Evolutionary conservation across 1,140 invertebrate genomes (phyloP), one percentile per base, ranked within the genome.

Genomic region (Artemia franciscana): DNA sequence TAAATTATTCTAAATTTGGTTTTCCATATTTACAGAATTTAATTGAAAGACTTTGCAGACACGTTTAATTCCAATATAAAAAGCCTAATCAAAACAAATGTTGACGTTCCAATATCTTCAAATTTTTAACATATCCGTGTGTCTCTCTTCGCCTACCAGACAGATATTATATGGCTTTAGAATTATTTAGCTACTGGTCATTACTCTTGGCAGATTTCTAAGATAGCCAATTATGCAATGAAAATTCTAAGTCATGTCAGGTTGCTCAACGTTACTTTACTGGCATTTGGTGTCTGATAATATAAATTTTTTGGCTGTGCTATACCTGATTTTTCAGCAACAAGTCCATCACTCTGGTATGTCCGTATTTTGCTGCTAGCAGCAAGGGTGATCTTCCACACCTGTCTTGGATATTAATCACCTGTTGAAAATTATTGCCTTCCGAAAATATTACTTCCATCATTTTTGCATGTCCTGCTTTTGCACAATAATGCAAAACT

Each of bases 381-480:
- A 97, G 75, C 61, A 99, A 75, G 3, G 95, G 93, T 0, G 93
- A 96, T 91, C 94, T 97, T 2, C 94, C 94, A 62, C 85, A 79
- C 3, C 80, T 80, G 24, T 88, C 87, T 70, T 97, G 92, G 69
- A 84, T 84, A 70, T 98, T 99, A 64, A 97, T 79, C 0, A 90
- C 89, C 73, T 87, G 85, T 71, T 96, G 90, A 2, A 93, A 82
- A 66, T 91, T 85, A 2, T 84, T 85, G 1, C 85, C 77, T 28
- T 83, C 82, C 60, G 84, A 79, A 26, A 97, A 83, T 80, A 98
- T 95, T 73, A 95, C 93, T 59, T 83, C 80, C 59, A 98, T 74
- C 18, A 98, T 84, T 66, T 93, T 89, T 70, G 93, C 92, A 73
- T 98, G 98, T 4, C 95, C 95, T 4, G 88, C 87, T 21, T 89